Evolutionary conservation across 2,113 vertebrate species (phyloP).

Genomic region (Myotis lucifugus): DNA sequence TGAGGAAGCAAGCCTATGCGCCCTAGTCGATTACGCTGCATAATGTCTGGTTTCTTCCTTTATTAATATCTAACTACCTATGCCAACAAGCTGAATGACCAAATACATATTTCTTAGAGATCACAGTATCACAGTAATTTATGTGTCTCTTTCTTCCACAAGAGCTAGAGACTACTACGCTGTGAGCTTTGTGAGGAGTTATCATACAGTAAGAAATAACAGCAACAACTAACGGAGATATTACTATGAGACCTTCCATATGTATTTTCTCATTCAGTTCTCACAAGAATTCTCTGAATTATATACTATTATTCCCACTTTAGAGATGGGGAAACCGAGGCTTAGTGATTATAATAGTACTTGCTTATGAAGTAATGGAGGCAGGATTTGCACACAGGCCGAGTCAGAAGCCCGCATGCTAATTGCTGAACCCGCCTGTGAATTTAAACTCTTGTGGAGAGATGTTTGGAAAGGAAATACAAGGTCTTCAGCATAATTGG

Average conservation of each 20-base stretch:
- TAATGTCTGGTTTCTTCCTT: background rate
- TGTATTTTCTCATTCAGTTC: background rate
- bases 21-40: background rate
- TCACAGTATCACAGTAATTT: background rate
- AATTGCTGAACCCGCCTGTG: background rate
- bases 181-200: background rate
- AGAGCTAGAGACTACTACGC: background rate
- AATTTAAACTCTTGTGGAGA: background rate
- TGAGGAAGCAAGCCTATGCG: background rate
- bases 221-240: background rate
- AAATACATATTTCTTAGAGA: background rate
- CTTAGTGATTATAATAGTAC: background rate
- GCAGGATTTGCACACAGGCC: background rate
- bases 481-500: background rate
- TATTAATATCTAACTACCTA: background rate
- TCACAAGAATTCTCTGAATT: background rate
- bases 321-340: background rate
- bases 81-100: background rate
- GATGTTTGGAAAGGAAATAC: background rate
- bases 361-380: background rate
- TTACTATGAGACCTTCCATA: background rate
- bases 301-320: background rate
- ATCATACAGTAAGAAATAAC: background rate
- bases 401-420: background rate
- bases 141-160: background rate